phyloP scores from a whole-genome alignment of 2,113 vertebrate species.

The Corydoras sp. region DNA sequence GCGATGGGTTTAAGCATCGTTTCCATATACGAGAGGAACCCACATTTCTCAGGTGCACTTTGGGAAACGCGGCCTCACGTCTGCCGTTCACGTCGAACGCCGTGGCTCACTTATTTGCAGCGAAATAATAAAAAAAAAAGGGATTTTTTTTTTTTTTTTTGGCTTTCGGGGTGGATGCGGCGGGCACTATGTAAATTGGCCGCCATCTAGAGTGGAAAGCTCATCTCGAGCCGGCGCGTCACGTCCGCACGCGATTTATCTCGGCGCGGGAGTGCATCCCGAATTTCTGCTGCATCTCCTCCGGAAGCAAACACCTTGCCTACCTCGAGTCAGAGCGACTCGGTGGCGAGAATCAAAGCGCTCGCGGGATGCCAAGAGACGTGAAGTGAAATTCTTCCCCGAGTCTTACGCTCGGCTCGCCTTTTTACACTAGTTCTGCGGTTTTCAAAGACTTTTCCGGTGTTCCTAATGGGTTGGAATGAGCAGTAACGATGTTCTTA shows the following conservation, averaged over 20 bases:
- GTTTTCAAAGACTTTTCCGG: slow-evolving; percentile 10
- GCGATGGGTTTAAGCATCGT: too few species aligned
- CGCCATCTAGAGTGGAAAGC: not conserved
- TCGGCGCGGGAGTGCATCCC: slow-evolving; percentile 4
- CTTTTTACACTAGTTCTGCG: not conserved
- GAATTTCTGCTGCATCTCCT: slow-evolving; percentile 18
- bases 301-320: slow-evolving; percentile 21
- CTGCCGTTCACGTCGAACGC: too few species aligned
- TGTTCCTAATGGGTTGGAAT: slow-evolving; percentile 17
- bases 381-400: slow-evolving; percentile 8
- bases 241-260: slow-evolving; percentile 4
- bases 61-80: too few species aligned
- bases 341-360: slow-evolving; percentile 3
- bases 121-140: too few species aligned
- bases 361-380: slow-evolving; percentile 12
- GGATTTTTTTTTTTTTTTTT: too few species aligned
- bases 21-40: too few species aligned
- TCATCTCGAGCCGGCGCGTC: slow-evolving; percentile 19
- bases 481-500: slow-evolving; percentile 21
- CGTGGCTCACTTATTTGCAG: too few species aligned
- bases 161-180: too few species aligned
- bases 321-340: slow-evolving; percentile 1
- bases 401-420: not conserved
- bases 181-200: too few species aligned
- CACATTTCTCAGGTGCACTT: too few species aligned